Evolutionary conservation across 2,113 vertebrate genomes (phyloP), one percentile per base, ranked within the genome.

Genomic region (Leptocoma aspasia): DNA sequence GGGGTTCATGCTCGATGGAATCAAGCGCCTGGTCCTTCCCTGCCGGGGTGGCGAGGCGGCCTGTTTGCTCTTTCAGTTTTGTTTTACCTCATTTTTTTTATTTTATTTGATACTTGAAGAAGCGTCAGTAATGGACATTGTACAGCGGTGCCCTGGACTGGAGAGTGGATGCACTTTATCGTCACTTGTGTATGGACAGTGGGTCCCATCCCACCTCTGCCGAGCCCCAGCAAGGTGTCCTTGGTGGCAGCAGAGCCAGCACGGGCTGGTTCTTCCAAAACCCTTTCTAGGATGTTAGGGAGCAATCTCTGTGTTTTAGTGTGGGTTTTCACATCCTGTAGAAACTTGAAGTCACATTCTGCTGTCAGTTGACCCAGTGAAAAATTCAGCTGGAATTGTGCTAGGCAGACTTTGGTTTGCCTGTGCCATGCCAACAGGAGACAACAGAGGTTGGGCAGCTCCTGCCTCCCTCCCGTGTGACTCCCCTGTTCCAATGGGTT

Each of bases 31-130:
- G 60, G 61, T 52, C 69, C 82, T 73, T 70, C 85, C 90, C 88
- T 7, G 47, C 52, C 0, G 15, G 92, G 70, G 53, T 0, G 39
- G 66, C 7, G 3, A 68, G 89, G 80, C 22, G 0, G 50, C 71
- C 66, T 50, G 81, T 91, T 94, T 53, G 87, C 89, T 94, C 83
- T 90, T 93, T 95, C 83, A 4, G 71, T 96, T 96, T 95, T 68
- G 59, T 93, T 97, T 97, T 96, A 96, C 96, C 96, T 96, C 95
- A 92, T 89, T 92, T 91, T 57, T 91, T 89, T 18, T 11, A 16
- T 70, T 92, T 90, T 15, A 91, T 92, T 89, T 86, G 77, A 97
- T 97, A 97, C 97, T 97, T 97, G 97, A 97, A 96, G 94, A 94
- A 64, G 63, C 41, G 33, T 78, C 91, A 71, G 92, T 75, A 89